These are phyloP conservation scores for Selene dorsalis DNA, from an alignment of 2,797 vertebrate genomes.

Conservation along the genomic window DNA sequence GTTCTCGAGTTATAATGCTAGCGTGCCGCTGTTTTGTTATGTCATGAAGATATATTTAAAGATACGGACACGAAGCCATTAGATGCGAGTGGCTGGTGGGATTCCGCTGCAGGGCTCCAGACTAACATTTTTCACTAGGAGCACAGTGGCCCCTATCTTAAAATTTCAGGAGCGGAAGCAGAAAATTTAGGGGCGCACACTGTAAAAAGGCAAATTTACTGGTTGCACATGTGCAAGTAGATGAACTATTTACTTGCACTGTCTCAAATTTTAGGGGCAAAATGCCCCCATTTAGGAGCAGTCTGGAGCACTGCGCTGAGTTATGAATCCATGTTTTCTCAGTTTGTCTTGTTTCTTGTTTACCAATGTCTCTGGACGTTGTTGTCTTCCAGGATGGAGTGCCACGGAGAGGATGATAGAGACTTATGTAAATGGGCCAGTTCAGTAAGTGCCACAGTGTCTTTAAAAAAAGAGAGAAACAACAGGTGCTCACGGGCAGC, in stretches of 20 bases:
- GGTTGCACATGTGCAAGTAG: no score
- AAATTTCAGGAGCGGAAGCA: no score
- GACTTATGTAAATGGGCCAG: slow-evolving; percentile 57
- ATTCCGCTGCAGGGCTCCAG: no score
- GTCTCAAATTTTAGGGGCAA: no score
- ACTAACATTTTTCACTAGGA: no score
- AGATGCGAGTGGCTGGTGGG: neutral
- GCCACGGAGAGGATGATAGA: slow-evolving; percentile 42
- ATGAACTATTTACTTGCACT: no score
- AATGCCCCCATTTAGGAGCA: no score
- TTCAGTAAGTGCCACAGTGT: slow-evolving; percentile 52
- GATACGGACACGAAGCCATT: neutral
- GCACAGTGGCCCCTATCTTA: no score
- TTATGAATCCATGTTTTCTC: slow-evolving; percentile 21
- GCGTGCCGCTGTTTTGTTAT: neutral
- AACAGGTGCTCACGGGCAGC: neutral
- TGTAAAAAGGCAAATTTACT: no score
- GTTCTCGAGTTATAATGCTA: neutral
- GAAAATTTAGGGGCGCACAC: no score
- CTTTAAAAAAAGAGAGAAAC: neutral
- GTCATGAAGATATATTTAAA: neutral
- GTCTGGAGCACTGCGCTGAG: no score
- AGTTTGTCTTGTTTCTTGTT: slow-evolving; percentile 1
- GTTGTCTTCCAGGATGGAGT: slow-evolving; percentile 58
- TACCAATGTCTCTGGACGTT: neutral